Evolutionary conservation across 2,797 vertebrate species (phyloP).

Genomic region (Heliangelus exortis): DNA sequence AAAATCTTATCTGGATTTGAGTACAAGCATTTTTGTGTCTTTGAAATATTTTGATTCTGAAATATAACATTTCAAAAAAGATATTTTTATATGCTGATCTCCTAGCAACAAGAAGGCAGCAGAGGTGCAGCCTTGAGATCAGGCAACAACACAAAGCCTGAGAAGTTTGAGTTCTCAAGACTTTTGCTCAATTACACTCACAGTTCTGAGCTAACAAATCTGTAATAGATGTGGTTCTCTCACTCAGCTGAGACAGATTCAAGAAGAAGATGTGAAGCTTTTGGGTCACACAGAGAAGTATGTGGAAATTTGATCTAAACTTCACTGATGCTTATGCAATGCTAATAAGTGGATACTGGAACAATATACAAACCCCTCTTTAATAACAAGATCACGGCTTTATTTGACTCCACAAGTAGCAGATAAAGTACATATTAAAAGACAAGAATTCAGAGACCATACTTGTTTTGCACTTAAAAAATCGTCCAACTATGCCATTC

Average conservation of each 20-base stretch:
- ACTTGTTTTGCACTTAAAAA: not conserved
- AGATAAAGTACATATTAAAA: not conserved
- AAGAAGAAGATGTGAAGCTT: not conserved
- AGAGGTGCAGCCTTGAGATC: not conserved
- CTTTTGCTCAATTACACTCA: not conserved
- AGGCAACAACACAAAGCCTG: not conserved
- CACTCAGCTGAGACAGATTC: not conserved
- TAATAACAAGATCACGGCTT: not conserved
- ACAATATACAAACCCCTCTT: not conserved
- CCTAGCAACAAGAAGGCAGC: not conserved
- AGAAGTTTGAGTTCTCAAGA: not conserved
- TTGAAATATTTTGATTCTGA: not conserved
- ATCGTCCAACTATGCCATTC: not conserved
- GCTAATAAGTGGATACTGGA: not conserved
- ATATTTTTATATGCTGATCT: not conserved
- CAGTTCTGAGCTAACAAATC: not conserved
- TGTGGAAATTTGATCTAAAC: not conserved
- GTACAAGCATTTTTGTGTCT: not conserved
- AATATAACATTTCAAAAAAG: not conserved
- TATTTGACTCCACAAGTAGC: not conserved
- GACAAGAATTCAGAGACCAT: not conserved
- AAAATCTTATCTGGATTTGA: not conserved
- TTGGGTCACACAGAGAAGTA: not conserved
- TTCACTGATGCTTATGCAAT: not conserved
- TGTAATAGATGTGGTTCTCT: not conserved